Evolutionary conservation across 2,888 invertebrate species (phyloP).

Genomic region (Campoplex capitator): DNA sequence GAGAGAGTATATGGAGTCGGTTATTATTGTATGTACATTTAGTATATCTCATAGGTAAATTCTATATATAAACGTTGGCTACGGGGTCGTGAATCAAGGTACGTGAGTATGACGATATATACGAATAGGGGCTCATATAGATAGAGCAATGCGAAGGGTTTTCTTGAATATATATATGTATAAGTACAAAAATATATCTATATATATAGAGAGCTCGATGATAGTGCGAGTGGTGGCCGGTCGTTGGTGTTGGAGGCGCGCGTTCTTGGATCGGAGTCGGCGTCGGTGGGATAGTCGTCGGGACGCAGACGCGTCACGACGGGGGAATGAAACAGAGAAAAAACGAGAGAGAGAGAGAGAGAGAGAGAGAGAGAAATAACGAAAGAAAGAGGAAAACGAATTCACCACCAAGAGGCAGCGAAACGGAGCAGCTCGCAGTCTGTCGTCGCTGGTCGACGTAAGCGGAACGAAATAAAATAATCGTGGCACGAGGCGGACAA

Average conservation of each 20-base stretch:
- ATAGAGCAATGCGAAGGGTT: background rate
- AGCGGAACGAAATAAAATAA: slow-evolving; percentile 64
- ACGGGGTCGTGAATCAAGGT: slow-evolving; percentile 55
- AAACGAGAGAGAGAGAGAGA: no score
- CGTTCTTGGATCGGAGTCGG: slow-evolving; percentile 59
- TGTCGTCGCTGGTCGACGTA: slow-evolving; percentile 79
- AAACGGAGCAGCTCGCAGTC: slow-evolving; percentile 76
- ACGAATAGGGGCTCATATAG: background rate
- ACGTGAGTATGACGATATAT: slow-evolving; percentile 14
- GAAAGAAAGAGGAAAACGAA: slow-evolving; percentile 39
- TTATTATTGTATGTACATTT: background rate
- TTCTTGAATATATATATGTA: background rate
- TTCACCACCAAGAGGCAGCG: slow-evolving; percentile 68
- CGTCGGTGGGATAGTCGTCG: slow-evolving; percentile 54
- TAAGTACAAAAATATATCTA: background rate
- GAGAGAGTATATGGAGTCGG: background rate
- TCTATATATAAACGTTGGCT: slow-evolving; percentile 66
- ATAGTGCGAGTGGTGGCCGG: slow-evolving; percentile 17
- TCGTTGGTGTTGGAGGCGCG: slow-evolving; percentile 31
- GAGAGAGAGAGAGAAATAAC: background rate
- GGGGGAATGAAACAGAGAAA: slow-evolving; percentile 5
- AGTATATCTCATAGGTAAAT: slow-evolving; percentile 57
- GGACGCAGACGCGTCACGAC: slow-evolving; percentile 65
- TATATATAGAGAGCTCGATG: background rate
- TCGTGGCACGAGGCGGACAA: slow-evolving; percentile 45